Percentiles rank a stretch among this genome's conserved stretches.
phyloP scores from a whole-genome alignment of 2,113 vertebrate species.

The Mohoua ochrocephala region DNA sequence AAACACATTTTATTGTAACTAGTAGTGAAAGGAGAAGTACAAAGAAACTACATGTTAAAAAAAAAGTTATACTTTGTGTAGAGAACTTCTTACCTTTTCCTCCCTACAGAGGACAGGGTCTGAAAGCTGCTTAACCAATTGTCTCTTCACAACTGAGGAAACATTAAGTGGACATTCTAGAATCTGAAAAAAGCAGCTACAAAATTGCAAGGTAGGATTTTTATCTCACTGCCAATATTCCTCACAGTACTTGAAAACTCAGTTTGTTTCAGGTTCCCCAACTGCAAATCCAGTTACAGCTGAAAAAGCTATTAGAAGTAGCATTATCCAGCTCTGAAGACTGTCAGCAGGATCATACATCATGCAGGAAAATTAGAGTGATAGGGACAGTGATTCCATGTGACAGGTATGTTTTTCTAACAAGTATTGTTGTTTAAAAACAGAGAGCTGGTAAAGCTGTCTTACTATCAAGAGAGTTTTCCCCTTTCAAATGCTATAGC shows the following conservation, averaged over 20 bases:
- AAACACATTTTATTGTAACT: background rate
- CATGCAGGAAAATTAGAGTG: background rate
- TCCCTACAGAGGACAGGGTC: background rate
- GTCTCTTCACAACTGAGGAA: background rate
- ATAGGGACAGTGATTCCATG: background rate
- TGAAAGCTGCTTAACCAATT: background rate
- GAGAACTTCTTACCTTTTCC: background rate
- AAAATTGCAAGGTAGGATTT: background rate
- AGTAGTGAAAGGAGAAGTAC: background rate
- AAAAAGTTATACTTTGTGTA: background rate
- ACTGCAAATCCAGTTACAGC: background rate
- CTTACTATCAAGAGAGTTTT: background rate
- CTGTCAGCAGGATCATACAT: background rate
- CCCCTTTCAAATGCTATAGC: background rate
- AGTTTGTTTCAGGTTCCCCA: background rate
- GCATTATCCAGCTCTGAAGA: background rate
- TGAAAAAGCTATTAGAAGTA: background rate
- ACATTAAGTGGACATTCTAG: rapidly evolving
- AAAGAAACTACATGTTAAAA: background rate
- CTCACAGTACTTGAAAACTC: background rate
- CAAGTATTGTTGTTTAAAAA: background rate
- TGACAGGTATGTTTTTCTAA: background rate
- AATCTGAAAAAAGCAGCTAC: background rate
- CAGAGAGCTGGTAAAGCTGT: background rate
- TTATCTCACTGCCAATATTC: background rate